Percentiles rank a stretch among this genome's conserved stretches.
These are phyloP conservation scores for Cydia pomonella DNA, from an alignment of 1,140 invertebrate genomes.

Conservation along the genomic window DNA sequence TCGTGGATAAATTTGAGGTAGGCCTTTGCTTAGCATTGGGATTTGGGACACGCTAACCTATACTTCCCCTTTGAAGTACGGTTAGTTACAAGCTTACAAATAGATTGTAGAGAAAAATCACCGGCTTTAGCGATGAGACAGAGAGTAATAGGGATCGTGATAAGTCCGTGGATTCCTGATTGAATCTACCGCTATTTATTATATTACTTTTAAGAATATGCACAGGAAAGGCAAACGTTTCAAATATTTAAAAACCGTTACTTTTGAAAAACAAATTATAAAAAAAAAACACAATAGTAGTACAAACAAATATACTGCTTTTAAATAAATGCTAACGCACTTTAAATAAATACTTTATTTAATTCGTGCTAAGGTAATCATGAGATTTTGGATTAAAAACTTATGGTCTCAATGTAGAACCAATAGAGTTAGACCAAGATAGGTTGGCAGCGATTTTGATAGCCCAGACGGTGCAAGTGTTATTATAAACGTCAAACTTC, in stretches of 20 bases:
- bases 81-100: background rate
- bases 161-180: background rate
- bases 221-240: background rate
- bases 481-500: no score
- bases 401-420: background rate
- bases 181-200: constrained; percentile 1
- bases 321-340: no score
- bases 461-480: no score
- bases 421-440: no score
- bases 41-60: no score
- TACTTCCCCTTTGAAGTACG: background rate
- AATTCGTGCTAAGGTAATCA: background rate
- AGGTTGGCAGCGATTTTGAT: no score
- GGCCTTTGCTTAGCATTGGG: no score
- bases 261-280: no score
- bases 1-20: no score
- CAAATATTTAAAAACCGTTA: no score
- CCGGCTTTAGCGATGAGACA: background rate
- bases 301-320: no score
- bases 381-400: background rate
- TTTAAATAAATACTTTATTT: background rate
- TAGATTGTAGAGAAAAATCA: background rate
- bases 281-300: no score
- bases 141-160: constrained; percentile 3
- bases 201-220: background rate